These are phyloP conservation scores for Acrobeloides nanus DNA, from an alignment of 2,888 invertebrate genomes.

Conservation along the genomic window DNA sequence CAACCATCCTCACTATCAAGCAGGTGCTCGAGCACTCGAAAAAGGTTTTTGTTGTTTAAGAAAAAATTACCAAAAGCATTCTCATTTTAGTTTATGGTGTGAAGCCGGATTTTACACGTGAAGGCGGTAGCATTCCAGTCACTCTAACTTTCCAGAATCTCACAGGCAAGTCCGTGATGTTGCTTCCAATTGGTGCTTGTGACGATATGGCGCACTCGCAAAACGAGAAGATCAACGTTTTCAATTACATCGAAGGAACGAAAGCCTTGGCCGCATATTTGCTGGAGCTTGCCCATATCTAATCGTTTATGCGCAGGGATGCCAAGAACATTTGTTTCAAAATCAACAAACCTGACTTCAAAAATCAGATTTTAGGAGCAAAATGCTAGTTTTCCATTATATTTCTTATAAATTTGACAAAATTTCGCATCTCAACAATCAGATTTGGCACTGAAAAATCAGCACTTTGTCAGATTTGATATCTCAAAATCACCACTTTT, in stretches of 20 bases:
- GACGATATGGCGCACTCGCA: constrained; percentile 96
- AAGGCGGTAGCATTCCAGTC: constrained; percentile 95
- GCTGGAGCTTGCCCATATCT: constrained; percentile 38
- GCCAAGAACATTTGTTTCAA: no score
- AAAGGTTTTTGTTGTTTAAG: constrained; percentile 47
- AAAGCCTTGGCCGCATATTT: constrained; percentile 48
- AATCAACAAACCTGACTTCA: no score
- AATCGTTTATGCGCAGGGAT: constrained; percentile 10
- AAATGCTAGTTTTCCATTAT: no score
- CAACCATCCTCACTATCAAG: constrained; percentile 81
- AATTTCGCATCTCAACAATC: no score
- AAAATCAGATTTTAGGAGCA: no score
- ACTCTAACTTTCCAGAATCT: constrained; percentile 70
- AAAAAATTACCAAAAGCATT: constrained; percentile 4
- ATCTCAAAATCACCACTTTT: no score
- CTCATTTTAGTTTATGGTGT: constrained; percentile 68
- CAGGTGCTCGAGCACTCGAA: constrained; percentile 64
- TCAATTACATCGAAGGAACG: constrained; percentile 49
- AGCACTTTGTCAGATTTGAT: no score
- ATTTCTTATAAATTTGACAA: no score
- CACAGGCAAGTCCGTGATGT: constrained; percentile 74
- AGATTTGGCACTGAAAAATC: no score
- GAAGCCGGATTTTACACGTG: constrained; percentile 87
- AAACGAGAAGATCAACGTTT: constrained; percentile 82
- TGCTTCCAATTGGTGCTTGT: constrained; percentile 85